Conservation (phyloP, 2,797 vertebrate genomes). For the Phataginus tetradactyla region DNA sequence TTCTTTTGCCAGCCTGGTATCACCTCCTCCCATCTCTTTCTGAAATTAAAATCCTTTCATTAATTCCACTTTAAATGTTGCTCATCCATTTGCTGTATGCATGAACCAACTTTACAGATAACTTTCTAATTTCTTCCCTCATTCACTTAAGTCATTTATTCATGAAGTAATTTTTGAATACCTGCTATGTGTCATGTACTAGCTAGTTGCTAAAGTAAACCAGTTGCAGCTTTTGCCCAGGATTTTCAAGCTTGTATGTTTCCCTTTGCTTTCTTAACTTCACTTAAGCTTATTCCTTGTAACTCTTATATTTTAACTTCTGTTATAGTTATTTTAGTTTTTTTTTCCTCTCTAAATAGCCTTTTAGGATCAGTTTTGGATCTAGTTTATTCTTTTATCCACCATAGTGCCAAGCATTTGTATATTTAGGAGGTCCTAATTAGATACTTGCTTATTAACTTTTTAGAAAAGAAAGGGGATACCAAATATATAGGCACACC, state of each 20-base stretch:
- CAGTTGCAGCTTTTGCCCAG: neutral
- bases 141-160: neutral
- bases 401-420: neutral
- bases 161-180: slow-evolving; percentile 15
- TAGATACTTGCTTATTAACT: neutral
- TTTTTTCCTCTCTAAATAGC: neutral
- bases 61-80: neutral
- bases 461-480: neutral
- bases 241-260: neutral
- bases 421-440: neutral
- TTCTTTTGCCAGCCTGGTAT: neutral
- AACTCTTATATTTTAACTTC: neutral
- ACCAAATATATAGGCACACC: neutral
- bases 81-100: neutral
- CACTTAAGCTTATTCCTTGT: neutral
- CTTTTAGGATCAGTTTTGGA: neutral
- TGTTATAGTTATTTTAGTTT: neutral
- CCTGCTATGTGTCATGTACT: neutral
- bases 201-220: neutral
- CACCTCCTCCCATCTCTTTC: neutral
- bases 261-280: neutral
- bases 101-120: neutral
- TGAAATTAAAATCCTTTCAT: neutral
- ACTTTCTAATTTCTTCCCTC: slow-evolving; percentile 1
- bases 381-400: neutral